A percentile compares a stretch with the other conserved stretches of the same genome.
Conservation (phyloP, 1,140 invertebrate genomes). For the Eciton burchellii region DNA sequence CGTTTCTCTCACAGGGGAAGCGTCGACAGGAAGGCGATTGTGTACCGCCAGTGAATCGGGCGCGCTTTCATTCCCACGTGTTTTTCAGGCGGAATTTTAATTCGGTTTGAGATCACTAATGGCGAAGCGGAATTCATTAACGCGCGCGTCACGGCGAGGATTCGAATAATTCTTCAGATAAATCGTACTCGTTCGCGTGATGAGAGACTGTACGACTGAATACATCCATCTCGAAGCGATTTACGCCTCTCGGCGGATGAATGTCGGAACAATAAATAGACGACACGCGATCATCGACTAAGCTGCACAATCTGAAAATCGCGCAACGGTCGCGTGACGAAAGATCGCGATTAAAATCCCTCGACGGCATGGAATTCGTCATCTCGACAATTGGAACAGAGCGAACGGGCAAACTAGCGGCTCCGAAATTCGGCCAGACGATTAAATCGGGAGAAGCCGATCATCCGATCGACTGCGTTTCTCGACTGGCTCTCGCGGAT, state of each 20-base stretch:
- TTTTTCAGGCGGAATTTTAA: not conserved
- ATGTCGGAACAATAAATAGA: not conserved
- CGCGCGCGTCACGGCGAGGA: not conserved
- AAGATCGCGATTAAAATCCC: conserved; percentile 27
- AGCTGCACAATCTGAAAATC: not conserved
- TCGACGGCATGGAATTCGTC: not conserved
- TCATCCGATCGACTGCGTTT: not conserved
- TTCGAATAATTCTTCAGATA: not conserved
- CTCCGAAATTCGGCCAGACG: not conserved
- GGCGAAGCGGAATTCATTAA: not conserved
- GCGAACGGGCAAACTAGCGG: not conserved
- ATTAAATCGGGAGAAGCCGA: not conserved
- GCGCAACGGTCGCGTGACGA: not conserved
- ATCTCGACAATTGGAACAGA: not conserved
- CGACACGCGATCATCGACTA: not conserved
- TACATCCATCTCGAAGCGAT: not conserved
- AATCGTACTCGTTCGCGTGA: not conserved
- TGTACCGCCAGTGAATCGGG: not conserved
- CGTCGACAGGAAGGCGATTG: not conserved
- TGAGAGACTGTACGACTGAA: not conserved
- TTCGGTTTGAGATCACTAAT: not conserved
- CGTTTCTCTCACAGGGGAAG: not conserved
- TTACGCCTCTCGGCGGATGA: not conserved
- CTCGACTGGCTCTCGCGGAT: not conserved
- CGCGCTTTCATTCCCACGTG: not conserved